Percentiles rank a stretch among this genome's conserved stretches.
Evolutionary conservation across 1,140 invertebrate species (phyloP).

Genomic region (Amyelois transitella): DNA sequence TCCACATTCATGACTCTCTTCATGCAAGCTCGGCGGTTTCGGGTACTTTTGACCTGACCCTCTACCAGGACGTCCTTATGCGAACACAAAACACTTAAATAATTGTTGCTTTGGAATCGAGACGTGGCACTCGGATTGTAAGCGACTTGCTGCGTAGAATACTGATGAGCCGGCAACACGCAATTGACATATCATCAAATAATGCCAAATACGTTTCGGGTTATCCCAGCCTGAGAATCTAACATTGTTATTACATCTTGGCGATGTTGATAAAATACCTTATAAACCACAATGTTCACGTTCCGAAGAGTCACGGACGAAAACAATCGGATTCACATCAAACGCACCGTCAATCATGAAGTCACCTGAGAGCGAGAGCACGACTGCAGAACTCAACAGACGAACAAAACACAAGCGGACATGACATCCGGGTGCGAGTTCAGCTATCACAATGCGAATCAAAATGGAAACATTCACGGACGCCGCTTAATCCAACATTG

Average conservation of each 20-base stretch:
- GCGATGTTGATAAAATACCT: background rate
- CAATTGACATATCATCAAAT: conserved; percentile 8
- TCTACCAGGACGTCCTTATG: too few species aligned
- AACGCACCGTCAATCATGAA: conserved; percentile 28
- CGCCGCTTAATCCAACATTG: conserved; percentile 49
- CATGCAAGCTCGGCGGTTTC: too few species aligned
- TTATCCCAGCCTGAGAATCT: background rate
- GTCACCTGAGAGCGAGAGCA: conserved; percentile 30
- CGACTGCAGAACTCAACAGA: conserved; percentile 37
- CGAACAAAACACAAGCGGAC: conserved; percentile 47
- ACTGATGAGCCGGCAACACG: conserved; percentile 47
- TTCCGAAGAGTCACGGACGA: conserved; percentile 8
- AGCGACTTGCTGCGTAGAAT: conserved; percentile 38
- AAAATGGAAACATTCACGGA: conserved; percentile 54
- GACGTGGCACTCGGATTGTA: conserved; percentile 31
- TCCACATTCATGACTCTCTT: too few species aligned
- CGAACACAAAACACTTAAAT: conserved; percentile 22
- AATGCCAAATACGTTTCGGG: background rate
- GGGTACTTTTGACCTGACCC: too few species aligned
- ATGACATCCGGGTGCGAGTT: conserved; percentile 62
- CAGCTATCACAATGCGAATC: conserved; percentile 43
- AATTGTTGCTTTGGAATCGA: conserved; percentile 23
- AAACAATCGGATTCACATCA: conserved; percentile 5
- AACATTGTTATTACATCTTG: background rate
- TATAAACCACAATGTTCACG: background rate